Evolutionary conservation across 2,888 invertebrate species (phyloP).

Genomic region (Lamproptera curius): DNA sequence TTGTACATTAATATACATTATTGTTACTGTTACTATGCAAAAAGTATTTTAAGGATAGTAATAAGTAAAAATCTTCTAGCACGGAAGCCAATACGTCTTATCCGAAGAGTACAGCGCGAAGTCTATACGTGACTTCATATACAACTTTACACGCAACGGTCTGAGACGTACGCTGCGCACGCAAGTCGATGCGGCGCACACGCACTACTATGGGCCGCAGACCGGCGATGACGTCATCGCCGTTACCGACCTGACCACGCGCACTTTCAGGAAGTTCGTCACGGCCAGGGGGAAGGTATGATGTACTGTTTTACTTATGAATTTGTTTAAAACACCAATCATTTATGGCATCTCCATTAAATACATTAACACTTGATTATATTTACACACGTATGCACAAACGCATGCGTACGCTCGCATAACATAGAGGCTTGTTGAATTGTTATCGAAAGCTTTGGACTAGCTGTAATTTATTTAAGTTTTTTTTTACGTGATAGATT

Average conservation of each 20-base stretch:
- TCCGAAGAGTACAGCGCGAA: slow-evolving; percentile 68
- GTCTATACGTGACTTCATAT: slow-evolving; percentile 73
- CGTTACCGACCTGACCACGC: slow-evolving; percentile 81
- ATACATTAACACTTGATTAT: too few relatives aligned
- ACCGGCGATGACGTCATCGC: slow-evolving; percentile 53
- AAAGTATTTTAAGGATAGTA: slow-evolving; percentile 30
- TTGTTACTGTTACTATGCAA: neutral
- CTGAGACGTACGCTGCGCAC: slow-evolving; percentile 61
- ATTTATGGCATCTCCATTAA: too few relatives aligned
- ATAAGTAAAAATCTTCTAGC: too few relatives aligned
- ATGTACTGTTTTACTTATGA: too few relatives aligned
- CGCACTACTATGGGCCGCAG: slow-evolving; percentile 59
- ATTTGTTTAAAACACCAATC: too few relatives aligned
- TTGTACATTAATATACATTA: too few relatives aligned
- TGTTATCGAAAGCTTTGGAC: too few relatives aligned
- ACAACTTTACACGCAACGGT: slow-evolving; percentile 65
- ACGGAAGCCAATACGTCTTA: slow-evolving; percentile 83
- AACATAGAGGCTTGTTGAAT: too few relatives aligned
- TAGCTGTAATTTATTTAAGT: too few relatives aligned
- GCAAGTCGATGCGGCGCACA: slow-evolving; percentile 53
- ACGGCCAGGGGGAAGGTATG: slow-evolving; percentile 79
- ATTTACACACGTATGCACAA: too few relatives aligned
- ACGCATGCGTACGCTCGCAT: too few relatives aligned
- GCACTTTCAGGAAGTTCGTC: slow-evolving; percentile 80
- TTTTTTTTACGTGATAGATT: too few relatives aligned